A percentile compares a stretch with the other conserved stretches of the same genome.
These are phyloP conservation scores for Eumaeus atala DNA, from an alignment of 1,140 invertebrate genomes.

Conservation along the genomic window DNA sequence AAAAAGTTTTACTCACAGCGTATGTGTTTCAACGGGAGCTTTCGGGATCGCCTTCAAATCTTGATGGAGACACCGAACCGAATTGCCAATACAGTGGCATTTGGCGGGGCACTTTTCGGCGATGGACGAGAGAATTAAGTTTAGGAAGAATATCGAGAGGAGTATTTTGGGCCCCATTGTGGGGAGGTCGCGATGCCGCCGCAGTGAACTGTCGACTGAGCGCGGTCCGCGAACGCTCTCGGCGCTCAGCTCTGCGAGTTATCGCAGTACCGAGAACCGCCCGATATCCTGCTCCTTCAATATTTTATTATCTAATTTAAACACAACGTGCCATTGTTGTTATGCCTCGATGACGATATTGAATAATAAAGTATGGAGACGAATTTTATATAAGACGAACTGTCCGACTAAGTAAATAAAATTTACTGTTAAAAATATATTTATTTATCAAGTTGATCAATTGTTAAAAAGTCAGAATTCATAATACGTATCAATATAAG, in stretches of 20 bases:
- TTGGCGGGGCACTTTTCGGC: slow-evolving; percentile 42
- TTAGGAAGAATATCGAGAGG: slow-evolving; percentile 38
- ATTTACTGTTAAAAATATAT: too few relatives aligned
- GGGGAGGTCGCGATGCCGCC: slow-evolving; percentile 19
- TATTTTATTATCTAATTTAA: too few relatives aligned
- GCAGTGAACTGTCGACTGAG: slow-evolving; percentile 7
- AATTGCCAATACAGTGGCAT: slow-evolving; percentile 44
- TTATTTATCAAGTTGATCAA: too few relatives aligned
- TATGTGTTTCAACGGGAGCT: slow-evolving; percentile 41
- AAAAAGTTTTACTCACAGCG: slow-evolving; percentile 51
- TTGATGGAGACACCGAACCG: slow-evolving; percentile 50
- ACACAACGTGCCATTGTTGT: too few relatives aligned
- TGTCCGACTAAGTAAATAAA: too few relatives aligned
- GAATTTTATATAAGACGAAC: too few relatives aligned
- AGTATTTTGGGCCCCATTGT: slow-evolving; percentile 30
- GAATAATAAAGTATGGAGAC: too few relatives aligned
- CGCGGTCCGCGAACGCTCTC: neutral
- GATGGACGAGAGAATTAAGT: slow-evolving; percentile 26
- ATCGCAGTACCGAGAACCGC: neutral
- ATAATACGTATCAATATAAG: too few relatives aligned
- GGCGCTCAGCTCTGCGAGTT: neutral
- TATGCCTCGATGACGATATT: too few relatives aligned
- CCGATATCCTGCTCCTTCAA: too few relatives aligned
- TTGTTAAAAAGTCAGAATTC: too few relatives aligned
- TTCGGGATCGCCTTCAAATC: slow-evolving; percentile 44